phyloP scores from a whole-genome alignment of 2,113 vertebrate species.

The Melanostigma gelatinosum region DNA sequence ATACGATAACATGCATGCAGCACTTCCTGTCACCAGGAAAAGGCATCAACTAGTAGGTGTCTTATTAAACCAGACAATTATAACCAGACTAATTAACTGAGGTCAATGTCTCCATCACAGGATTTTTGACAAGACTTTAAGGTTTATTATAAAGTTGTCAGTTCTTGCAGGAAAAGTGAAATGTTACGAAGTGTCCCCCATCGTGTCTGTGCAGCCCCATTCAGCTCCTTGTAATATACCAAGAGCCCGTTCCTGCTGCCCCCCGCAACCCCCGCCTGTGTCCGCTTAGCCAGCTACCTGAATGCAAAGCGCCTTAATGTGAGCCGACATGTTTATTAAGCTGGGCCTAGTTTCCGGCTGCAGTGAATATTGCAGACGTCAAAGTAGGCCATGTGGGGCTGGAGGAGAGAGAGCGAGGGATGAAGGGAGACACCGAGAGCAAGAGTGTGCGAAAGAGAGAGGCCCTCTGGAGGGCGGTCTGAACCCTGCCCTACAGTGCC shows the following conservation, averaged over 20 bases:
- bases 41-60: slow-evolving; percentile 12
- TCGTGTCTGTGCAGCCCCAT: slow-evolving; percentile 32
- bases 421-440: slow-evolving; percentile 60
- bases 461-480: slow-evolving; percentile 68
- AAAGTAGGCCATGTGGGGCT: slow-evolving; percentile 80
- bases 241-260: slow-evolving; percentile 50
- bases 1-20: background rate
- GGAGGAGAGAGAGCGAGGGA: slow-evolving; percentile 63
- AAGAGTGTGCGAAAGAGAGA: slow-evolving; percentile 24
- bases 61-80: slow-evolving; percentile 34
- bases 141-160: slow-evolving; percentile 26
- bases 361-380: slow-evolving; percentile 84
- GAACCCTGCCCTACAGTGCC: slow-evolving; percentile 59
- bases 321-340: slow-evolving; percentile 85
- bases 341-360: slow-evolving; percentile 82
- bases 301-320: slow-evolving; percentile 80
- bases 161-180: slow-evolving; percentile 26
- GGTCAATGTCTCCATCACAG: background rate
- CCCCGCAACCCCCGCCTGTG: slow-evolving; percentile 60
- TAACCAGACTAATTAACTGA: slow-evolving; percentile 48
- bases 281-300: slow-evolving; percentile 79
- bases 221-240: slow-evolving; percentile 48
- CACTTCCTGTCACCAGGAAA: slow-evolving; percentile 22
- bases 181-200: slow-evolving; percentile 35
- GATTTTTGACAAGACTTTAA: slow-evolving; percentile 18